phyloP scores from a whole-genome alignment of 2,113 vertebrate genomes.

The Pandion haliaetus region DNA sequence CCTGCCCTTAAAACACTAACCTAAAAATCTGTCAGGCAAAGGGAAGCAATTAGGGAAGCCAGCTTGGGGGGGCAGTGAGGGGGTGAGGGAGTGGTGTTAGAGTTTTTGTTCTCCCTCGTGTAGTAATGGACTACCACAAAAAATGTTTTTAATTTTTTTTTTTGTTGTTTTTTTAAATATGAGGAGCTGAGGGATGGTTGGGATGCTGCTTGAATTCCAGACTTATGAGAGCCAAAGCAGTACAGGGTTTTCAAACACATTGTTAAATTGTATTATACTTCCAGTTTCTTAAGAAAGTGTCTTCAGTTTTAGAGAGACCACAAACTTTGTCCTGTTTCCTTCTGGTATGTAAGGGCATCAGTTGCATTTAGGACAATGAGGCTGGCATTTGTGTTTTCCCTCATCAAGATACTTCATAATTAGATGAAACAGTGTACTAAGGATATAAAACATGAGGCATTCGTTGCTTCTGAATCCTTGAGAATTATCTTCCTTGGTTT shows the following conservation, averaged over 20 bases:
- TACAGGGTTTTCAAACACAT: not conserved
- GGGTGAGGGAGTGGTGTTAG: not conserved
- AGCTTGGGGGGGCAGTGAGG: accelerated
- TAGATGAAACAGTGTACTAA: not conserved
- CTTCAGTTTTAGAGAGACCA: not conserved
- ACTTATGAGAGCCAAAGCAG: not conserved
- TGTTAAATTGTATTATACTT: not conserved
- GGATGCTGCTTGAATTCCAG: not conserved
- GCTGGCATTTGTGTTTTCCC: not conserved
- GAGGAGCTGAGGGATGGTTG: not conserved
- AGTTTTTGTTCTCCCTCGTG: not conserved
- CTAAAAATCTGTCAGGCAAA: not conserved
- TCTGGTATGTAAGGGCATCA: not conserved
- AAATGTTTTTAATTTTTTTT: not conserved
- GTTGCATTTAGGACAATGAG: not conserved
- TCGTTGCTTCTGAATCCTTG: not conserved
- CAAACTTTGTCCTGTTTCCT: not conserved
- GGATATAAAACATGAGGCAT: not conserved
- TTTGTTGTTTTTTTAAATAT: not conserved
- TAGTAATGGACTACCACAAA: not conserved
- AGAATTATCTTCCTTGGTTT: not conserved
- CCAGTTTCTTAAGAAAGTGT: not conserved
- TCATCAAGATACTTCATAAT: not conserved
- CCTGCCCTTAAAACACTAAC: not conserved
- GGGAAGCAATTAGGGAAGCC: not conserved